A percentile compares a stretch with the other conserved stretches of the same genome.
phyloP scores from a whole-genome alignment of 2,888 invertebrate genomes.

The Cataglyphis livida region DNA sequence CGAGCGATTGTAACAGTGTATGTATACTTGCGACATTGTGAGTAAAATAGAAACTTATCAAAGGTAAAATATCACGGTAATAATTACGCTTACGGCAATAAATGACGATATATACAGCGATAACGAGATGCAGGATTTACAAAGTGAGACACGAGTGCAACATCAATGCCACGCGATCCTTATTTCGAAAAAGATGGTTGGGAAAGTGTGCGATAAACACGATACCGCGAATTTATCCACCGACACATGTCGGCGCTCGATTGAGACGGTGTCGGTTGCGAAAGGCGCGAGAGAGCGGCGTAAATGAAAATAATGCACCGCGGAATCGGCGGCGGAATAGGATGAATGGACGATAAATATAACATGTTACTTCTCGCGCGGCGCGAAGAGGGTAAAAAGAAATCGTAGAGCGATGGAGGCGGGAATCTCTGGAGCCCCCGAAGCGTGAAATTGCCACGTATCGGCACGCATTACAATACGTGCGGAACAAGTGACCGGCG shows the following conservation, averaged over 20 bases:
- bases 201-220: slow-evolving; percentile 42
- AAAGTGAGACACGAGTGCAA: slow-evolving; percentile 14
- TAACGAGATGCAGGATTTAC: slow-evolving; percentile 25
- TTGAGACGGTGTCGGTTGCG: slow-evolving; percentile 44
- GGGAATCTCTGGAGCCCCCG: slow-evolving; percentile 9
- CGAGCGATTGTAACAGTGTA: slow-evolving; percentile 7
- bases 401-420: slow-evolving; percentile 36
- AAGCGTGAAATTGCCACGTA: slow-evolving; percentile 59
- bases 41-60: slow-evolving; percentile 16
- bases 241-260: slow-evolving; percentile 39
- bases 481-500: slow-evolving; percentile 21
- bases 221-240: slow-evolving; percentile 30
- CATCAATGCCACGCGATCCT: slow-evolving; percentile 17
- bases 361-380: slow-evolving; percentile 14
- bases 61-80: slow-evolving; percentile 18
- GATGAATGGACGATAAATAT: slow-evolving; percentile 45
- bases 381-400: slow-evolving; percentile 27
- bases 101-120: slow-evolving; percentile 8
- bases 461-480: slow-evolving; percentile 42
- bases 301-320: slow-evolving; percentile 48
- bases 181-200: slow-evolving; percentile 42
- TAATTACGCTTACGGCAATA: neutral
- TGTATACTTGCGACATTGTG: slow-evolving; percentile 12
- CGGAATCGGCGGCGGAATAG: slow-evolving; percentile 35
- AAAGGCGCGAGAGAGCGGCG: slow-evolving; percentile 30